Evolutionary conservation across 2,888 invertebrate species (phyloP), one percentile per base, ranked within the genome.

Genomic region (Itoplectis maculator): DNA sequence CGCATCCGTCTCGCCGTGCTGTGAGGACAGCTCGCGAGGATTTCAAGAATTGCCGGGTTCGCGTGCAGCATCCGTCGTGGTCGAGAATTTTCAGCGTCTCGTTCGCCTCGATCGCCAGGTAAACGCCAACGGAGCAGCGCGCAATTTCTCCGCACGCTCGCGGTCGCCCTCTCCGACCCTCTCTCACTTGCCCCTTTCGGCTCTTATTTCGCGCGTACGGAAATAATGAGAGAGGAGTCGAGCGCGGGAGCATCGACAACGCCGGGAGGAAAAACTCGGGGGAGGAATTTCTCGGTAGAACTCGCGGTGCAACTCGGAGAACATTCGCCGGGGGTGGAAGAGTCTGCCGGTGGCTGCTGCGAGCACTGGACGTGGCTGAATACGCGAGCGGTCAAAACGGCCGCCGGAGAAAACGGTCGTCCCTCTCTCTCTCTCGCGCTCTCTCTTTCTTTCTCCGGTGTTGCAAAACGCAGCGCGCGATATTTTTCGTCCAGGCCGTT

Each of bases 41-140:
- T 68, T 29, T 18, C 15, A 61, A n/a, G 56, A 65, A 65, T 72
- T 0, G 56, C 13, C 8, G 49, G 49, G 47, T 59, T 59, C 23
- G 56, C 76, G 76, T 61, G 76, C 78, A n/a, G 45, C 49, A 42
- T 66, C 72, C 65, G 70, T 66, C 56, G 49, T 59, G 51, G 66
- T 74, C 20, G 47, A 45, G 20, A 76, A 76, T 70, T 76, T 65
- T 68, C 56, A 23, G 42, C 35, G 15, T 18, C 3, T 37, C 13
- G 37, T 15, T n/a, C 65, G 61, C 18, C 54, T 9, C 63, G 15
- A 70, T 70, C 56, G 29, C 65, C 40, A 61, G 68, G 51, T 79
- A 68, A 3, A 29, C 29, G 29, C 66, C 42, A 49, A 73, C 42
- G 37, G 45, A n/a, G 35, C 11, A 49, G 49, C 2, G 45, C 29